Evolutionary conservation across 2,888 invertebrate genomes (phyloP), one percentile per base, ranked within the genome.

Genomic region (Sinodicranocentrus sp.): DNA sequence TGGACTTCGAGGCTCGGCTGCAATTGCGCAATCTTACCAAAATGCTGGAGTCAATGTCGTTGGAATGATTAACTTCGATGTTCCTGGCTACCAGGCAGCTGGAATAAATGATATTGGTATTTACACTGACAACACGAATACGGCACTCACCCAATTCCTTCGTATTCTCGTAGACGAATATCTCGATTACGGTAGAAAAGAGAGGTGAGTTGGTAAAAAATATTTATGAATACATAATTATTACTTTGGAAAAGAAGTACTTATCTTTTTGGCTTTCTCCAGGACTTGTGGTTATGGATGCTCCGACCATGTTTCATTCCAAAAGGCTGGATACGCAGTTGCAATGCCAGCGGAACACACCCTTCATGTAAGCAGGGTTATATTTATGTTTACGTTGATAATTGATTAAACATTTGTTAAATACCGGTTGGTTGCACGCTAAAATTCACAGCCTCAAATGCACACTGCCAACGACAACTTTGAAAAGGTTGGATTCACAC

Each of bases 231-330:
- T n/a, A 61, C 28, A 25, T n/a, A 26, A 2, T 13, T 61, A 26
- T 23, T 15, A n/a, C 21, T 2, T 15, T 54, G 23, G 13, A 21
- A 13, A 15, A 57, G 21, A 10, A 5, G 52, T 2, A 52, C n/a
- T 52, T 15, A 17, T 17, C 13, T 39, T 13, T 39, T 39, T 39
- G 39, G 6, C n/a, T 39, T n/a, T 39, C 10, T 5, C 5, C 25
- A 57, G 57, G 2, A 48, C 48, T 10, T 61, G 61, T 33, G 61
- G 61, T 1, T 57, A 33, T 28, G 76, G 75, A 2, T 85, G 85
- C 52, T 75, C 79, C 15, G 85, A 85, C 19, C 85, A 85, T 65
- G 85, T 79, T 0, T 65, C 65, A 2, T 85, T 72, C 65, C 82
- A 78, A 2, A 76, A 43, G n/a, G 48, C 70, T 17, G 75, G 76